Evolutionary conservation across 1,140 invertebrate genomes (phyloP), one percentile per base, ranked within the genome.

Genomic region (Orius insidiosus): DNA sequence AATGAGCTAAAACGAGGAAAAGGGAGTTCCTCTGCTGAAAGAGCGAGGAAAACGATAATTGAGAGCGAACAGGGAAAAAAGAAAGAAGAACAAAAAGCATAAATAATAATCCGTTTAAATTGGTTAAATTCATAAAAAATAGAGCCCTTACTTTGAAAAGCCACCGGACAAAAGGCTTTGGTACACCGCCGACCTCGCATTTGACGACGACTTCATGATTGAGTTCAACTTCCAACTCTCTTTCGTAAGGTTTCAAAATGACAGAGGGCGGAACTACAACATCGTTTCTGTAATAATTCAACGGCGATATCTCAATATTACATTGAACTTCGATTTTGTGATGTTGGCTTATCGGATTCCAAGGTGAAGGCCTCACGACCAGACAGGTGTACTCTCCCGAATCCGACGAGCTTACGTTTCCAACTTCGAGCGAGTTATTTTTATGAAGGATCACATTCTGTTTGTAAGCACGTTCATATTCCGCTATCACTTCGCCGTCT

Each of bases 261-360:
- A 80, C 70, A 34, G 66, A 71, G 2, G 80, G 76, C 0, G 79
- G 67, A 63, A 74, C 78, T 80, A 58, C 45, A 60, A 50, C 47
- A 43, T 31, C 46, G 52, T 8, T 46, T 35, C 14, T 44, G 34
- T 18, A 40, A 37, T 35, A 9, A 45, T 31, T 40, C 18, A 49
- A 49, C 37, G 24, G 34, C 19, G 16, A 40, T 36, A 40, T 15
- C 13, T 32, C 33, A 11, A 5, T 9, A 75, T 74, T 63, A 80
- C 78, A 75, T 58, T 80, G 68, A 24, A 85, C 80, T 69, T 81
- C 71, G 48, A 85, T 80, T 30, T 74, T 67, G 56, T 84, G 78
- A 19, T 69, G 63, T 60, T 83, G 80, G 42, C 66, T 68, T 6
- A 79, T 70, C 34, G 68, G 58, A n/a, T 65, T 64, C 69, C 68